phyloP scores from a whole-genome alignment of 2,888 invertebrate species.

The Heteropelma amictum region DNA sequence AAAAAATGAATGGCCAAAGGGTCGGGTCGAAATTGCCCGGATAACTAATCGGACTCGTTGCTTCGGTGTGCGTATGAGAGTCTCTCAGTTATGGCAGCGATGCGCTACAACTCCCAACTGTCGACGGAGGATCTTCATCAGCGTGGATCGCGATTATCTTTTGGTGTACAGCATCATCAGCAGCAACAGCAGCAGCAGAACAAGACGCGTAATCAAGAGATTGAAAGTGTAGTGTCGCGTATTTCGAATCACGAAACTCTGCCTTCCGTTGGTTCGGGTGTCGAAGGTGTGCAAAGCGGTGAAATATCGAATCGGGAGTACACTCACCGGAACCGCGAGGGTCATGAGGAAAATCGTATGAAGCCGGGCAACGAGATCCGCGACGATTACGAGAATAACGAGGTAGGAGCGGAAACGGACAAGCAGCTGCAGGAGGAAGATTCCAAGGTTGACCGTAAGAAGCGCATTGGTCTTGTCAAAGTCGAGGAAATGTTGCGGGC shows the following conservation, averaged over 20 bases:
- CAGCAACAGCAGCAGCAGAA: slow-evolving; percentile 24
- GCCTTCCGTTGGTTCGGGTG: slow-evolving; percentile 20
- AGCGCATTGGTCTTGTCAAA: slow-evolving; percentile 52
- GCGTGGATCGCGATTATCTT: slow-evolving; percentile 62
- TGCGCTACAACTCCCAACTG: slow-evolving; percentile 72
- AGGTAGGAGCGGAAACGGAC: neutral
- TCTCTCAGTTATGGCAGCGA: slow-evolving; percentile 70
- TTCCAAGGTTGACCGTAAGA: slow-evolving; percentile 51
- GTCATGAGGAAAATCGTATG: neutral
- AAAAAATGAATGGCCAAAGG: neutral
- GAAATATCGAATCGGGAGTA: slow-evolving; percentile 29
- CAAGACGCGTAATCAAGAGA: slow-evolving; percentile 24
- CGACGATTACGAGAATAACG: slow-evolving; percentile 9
- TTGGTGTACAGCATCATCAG: slow-evolving; percentile 62
- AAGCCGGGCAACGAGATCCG: slow-evolving; percentile 3
- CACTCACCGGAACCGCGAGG: slow-evolving; percentile 7
- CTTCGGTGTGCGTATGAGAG: neutral
- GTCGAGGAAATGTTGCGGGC: slow-evolving; percentile 47
- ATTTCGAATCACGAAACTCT: slow-evolving; percentile 31
- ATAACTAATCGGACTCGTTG: neutral
- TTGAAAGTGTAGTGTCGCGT: slow-evolving; percentile 2
- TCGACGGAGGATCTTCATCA: slow-evolving; percentile 69
- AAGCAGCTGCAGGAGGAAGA: slow-evolving; percentile 12
- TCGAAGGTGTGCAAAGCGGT: slow-evolving; percentile 23
- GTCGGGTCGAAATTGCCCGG: neutral